Percentiles rank a stretch among this genome's conserved stretches.
Conservation (phyloP, 92 coral and sea anemone species). For the Parazoanthus atlanticus region DNA sequence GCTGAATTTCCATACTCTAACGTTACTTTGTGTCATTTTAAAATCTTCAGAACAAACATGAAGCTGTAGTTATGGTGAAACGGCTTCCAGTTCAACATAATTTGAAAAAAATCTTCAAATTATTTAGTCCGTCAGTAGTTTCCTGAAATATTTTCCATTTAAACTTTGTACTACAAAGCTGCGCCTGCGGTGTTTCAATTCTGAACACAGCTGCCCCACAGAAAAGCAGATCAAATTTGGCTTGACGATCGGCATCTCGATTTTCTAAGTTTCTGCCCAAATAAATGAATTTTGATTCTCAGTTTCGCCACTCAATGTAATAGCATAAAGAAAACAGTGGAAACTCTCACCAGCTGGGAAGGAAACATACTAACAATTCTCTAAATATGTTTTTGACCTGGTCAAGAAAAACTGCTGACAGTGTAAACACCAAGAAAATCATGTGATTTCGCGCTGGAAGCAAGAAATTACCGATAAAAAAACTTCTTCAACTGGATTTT, state of each 20-base stretch:
- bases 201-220: slow-evolving; percentile 19
- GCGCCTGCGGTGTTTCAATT: neutral
- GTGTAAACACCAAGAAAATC: neutral
- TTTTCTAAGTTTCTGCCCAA: slow-evolving; percentile 1
- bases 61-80: neutral
- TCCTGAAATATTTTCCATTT: neutral
- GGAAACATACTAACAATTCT: neutral
- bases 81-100: neutral
- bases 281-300: neutral
- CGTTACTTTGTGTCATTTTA: neutral
- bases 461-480: neutral
- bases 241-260: neutral
- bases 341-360: slow-evolving; percentile 22
- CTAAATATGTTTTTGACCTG: neutral
- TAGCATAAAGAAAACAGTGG: neutral
- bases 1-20: slow-evolving; percentile 43
- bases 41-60: neutral
- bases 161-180: neutral
- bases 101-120: neutral
- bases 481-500: slow-evolving; percentile 1
- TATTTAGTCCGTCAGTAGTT: neutral
- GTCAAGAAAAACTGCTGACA: neutral
- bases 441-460: slow-evolving; percentile 10
- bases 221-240: slow-evolving; percentile 5
- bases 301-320: neutral